Base-by-base conservation (phyloP, 2,888 invertebrate genomes). In the Ochropleura leucogaster region DNA sequence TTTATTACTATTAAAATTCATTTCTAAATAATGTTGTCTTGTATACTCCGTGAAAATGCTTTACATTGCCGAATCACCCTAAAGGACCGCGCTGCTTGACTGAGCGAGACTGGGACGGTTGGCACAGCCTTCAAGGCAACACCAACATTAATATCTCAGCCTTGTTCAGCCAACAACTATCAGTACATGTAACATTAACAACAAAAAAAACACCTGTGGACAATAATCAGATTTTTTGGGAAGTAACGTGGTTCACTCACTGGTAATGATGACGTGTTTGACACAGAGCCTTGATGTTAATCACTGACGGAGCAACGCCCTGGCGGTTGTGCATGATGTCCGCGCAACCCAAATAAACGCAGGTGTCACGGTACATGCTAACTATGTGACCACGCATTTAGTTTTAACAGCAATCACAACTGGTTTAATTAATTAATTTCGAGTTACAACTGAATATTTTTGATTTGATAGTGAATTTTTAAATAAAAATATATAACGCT, bases 31-130 rank as follows among this genome's bases (percentile, higher is more conserved):
- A 80, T 65, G 78, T 69, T 74, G 68, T 77, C 71, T 82, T 79
- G 79, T 83, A 83, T 74, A 77, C 59, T 74, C 77, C 69, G 68
- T 74, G 78, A 82, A 87, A 90, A 91, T 89, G 90, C 88, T 90
- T 88, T 90, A 91, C 85, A 88, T 90, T 93, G 94, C 92, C 94
- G 94, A 94, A 94, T 93, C 92, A 94, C 94, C 94, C 92, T 92
- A 90, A 81, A 85, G 79, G 78, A 82, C 76, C 77, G 68, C 74
- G 69, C 74, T 77, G 62, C 65, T 74, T 20, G 72, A 73, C 74
- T 67, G 77, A 84, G 62, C 67, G 80, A 80, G 73, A 59, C 68
- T 20, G 44, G 40, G 72, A 67, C 76, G 42, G 77, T 83, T 74
- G 82, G 79, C 83, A 86, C 82, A 83, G 82, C 86, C 82, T 80